Evolutionary conservation across 2,888 invertebrate species (phyloP), one percentile per base, ranked within the genome.

Genomic region (Lydus trimaculatus): DNA sequence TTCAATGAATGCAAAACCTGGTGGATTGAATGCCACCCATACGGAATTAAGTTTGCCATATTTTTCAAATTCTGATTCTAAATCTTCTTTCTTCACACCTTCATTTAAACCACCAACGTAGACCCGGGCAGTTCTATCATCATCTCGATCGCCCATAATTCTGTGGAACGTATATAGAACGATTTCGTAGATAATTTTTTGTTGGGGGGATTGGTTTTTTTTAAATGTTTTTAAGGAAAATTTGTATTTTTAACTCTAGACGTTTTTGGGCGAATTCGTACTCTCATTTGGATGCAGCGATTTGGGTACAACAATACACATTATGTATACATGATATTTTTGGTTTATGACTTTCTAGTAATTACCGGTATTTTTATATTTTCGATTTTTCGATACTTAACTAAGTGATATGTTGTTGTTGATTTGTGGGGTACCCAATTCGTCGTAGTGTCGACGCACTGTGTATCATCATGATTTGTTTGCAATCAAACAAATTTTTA

Each of bases 1-100:
- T 87, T 96, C 96, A 85, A 96, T 94, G 88, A 96, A 96, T 74
- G 96, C 96, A 87, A 96, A 97, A 82, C 96, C 96, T 77, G 96
- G 96, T 77, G 96, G 96, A 87, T 96, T 96, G 85, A 96, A 94
- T 77, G 96, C 96, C 79, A 94, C 95, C 96, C 96, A 96, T 75
- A 96, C 95, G 79, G 94, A 94, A 87, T 94, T 95, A 78, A 96
- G 88, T 88, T 95, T 95, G 79, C 96, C 96, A 86, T 92, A 96
- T 87, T 95, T 95, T 81, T 94, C 93, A 85, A 96, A 96, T 86
- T 96, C 94, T 83, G 91, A 90, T 85, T 96, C 96, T 75, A 97
- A 88, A 85, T 96, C 96, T 86, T 96, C 96, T 84, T 96, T 96
- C 87, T 95, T 95, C 84, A 96, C 92, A 84, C 92, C 92, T 84